Conservation (phyloP, 2,113 vertebrate genomes). For the Hemichromis elongatus region DNA sequence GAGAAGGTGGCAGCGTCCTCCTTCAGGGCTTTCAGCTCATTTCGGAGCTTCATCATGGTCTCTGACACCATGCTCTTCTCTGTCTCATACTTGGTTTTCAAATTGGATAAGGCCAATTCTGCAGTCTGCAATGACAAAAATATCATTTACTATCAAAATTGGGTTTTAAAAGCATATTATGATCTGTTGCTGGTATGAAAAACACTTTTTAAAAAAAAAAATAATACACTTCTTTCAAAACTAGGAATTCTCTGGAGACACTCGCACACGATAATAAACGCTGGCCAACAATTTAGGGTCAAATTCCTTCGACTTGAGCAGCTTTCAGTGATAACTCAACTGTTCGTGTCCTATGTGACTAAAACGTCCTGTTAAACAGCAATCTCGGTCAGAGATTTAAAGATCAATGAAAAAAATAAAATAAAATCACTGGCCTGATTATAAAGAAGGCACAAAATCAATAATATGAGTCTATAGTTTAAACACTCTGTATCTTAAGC, state of each 20-base stretch:
- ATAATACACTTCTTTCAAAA: background rate
- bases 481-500: background rate
- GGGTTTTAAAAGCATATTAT: background rate
- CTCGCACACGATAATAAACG: background rate
- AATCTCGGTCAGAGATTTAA: background rate
- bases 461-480: background rate
- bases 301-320: background rate
- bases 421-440: background rate
- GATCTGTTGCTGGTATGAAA: background rate
- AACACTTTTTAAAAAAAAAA: background rate
- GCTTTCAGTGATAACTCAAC: background rate
- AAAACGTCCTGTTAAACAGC: background rate
- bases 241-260: background rate
- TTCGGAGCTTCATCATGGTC: conserved; percentile 81
- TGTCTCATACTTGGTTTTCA: conserved; percentile 82
- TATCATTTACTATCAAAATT: background rate
- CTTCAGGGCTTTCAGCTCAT: conserved; percentile 82
- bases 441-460: background rate
- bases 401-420: background rate
- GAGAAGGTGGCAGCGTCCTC: conserved; percentile 85
- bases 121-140: conserved; percentile 69
- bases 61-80: conserved; percentile 82
- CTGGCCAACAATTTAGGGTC: background rate
- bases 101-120: conserved; percentile 79
- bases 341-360: background rate